A percentile compares a stretch with the other conserved stretches of the same genome.
These are phyloP conservation scores for Eupristina koningsbergeri DNA, from an alignment of 1,140 invertebrate genomes.

Conservation along the genomic window DNA sequence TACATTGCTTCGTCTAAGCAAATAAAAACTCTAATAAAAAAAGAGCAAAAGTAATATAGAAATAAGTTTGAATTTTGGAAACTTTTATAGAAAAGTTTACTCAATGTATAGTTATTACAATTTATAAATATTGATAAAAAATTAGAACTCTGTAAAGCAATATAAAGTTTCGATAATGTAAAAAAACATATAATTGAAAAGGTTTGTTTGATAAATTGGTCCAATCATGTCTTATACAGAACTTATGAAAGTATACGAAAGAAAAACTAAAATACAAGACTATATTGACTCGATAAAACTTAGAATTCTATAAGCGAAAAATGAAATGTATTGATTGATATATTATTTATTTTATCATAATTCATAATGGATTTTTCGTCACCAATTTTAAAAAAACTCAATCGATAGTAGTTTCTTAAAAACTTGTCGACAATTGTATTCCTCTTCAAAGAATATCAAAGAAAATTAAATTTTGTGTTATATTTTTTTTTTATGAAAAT, in stretches of 20 bases:
- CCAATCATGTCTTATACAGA: slow-evolving; percentile 62
- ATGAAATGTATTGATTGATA: slow-evolving; percentile 44
- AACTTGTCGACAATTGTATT: background rate
- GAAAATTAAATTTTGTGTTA: background rate
- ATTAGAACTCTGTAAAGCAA: slow-evolving; percentile 37
- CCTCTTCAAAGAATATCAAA: background rate
- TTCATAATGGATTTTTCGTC: background rate
- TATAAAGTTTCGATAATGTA: slow-evolving; percentile 40
- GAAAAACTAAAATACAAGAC: slow-evolving; percentile 33
- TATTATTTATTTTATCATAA: background rate
- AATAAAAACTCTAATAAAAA: background rate
- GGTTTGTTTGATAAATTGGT: slow-evolving; percentile 63
- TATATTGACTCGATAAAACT: slow-evolving; percentile 40
- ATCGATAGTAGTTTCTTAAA: background rate
- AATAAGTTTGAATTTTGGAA: background rate
- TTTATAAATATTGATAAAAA: slow-evolving; percentile 9
- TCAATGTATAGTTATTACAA: slow-evolving; percentile 13
- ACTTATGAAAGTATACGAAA: slow-evolving; percentile 69
- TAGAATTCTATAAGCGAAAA: slow-evolving; percentile 43
- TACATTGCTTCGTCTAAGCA: slow-evolving; percentile 1
- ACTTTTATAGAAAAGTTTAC: background rate
- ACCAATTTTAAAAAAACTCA: background rate
- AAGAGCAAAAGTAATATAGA: background rate
- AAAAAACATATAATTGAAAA: slow-evolving; percentile 54
- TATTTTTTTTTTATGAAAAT: slow-evolving; percentile 7